Evolutionary conservation across 2,113 vertebrate genomes (phyloP).

Genomic region (Hyaena hyaena): DNA sequence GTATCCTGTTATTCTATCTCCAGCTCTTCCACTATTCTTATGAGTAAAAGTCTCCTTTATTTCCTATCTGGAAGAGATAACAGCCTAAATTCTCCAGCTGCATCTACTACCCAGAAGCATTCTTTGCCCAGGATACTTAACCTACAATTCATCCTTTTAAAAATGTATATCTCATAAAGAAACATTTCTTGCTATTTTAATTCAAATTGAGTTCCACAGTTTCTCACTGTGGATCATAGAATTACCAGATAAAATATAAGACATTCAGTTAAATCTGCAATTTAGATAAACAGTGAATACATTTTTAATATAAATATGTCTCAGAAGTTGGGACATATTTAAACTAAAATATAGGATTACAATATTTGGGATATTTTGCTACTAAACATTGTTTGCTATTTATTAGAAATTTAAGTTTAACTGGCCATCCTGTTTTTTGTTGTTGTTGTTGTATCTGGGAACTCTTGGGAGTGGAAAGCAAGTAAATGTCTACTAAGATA

Average conservation of each 20-base stretch:
- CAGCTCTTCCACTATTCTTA: neutral
- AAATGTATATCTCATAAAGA: neutral
- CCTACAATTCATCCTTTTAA: neutral
- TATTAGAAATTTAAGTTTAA: conserved; percentile 35
- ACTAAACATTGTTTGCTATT: neutral
- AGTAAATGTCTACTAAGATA: neutral
- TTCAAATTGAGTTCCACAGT: neutral
- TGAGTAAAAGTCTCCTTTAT: neutral
- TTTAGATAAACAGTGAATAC: neutral
- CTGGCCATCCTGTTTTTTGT: neutral
- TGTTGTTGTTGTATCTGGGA: neutral
- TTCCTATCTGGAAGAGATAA: neutral
- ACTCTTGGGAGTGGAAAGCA: neutral
- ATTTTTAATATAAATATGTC: neutral
- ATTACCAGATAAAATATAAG: neutral
- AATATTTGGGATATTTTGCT: neutral
- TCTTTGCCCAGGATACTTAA: neutral
- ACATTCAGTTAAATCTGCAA: neutral
- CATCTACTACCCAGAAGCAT: neutral
- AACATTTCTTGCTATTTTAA: neutral
- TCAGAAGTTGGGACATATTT: neutral
- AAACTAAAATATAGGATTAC: neutral
- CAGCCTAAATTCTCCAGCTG: neutral
- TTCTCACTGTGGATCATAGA: neutral
- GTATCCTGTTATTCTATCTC: neutral